phyloP scores from a whole-genome alignment of 2,113 vertebrate species.

The Solea solea region DNA sequence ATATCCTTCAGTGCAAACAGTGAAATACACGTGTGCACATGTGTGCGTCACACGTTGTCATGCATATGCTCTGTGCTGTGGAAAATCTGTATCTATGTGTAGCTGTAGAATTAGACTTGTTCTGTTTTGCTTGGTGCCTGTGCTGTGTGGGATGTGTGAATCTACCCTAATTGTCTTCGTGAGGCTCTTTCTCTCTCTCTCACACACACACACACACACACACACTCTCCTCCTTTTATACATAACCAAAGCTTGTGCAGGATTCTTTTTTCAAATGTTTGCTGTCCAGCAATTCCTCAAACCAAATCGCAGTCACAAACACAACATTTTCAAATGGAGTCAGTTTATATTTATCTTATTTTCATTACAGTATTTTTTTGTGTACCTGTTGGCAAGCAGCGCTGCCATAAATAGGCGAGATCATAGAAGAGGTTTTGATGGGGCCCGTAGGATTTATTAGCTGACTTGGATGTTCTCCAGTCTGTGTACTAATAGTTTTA shows the following conservation, averaged over 20 bases:
- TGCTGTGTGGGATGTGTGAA: slow-evolving; percentile 68
- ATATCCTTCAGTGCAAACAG: slow-evolving; percentile 24
- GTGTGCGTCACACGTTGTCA: slow-evolving; percentile 12
- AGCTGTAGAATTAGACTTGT: slow-evolving; percentile 65
- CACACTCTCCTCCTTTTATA: slow-evolving; percentile 8
- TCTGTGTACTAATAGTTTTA: slow-evolving; percentile 34
- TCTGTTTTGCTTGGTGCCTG: slow-evolving; percentile 44
- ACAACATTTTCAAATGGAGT: slow-evolving; percentile 30
- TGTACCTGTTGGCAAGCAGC: background rate
- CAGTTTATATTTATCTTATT: slow-evolving; percentile 22
- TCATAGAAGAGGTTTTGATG: slow-evolving; percentile 33
- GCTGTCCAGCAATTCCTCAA: slow-evolving; percentile 19
- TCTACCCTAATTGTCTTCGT: slow-evolving; percentile 65
- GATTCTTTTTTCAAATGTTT: slow-evolving; percentile 18
- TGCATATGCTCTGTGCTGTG: background rate
- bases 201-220: no score
- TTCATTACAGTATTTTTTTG: slow-evolving; percentile 19
- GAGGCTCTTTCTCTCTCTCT: slow-evolving; percentile 34
- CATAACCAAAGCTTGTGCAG: slow-evolving; percentile 8
- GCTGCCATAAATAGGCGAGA: slow-evolving; percentile 40
- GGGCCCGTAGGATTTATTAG: slow-evolving; percentile 41
- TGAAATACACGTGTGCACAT: slow-evolving; percentile 13
- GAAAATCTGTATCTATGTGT: slow-evolving; percentile 28
- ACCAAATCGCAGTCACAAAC: slow-evolving; percentile 19
- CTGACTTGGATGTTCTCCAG: slow-evolving; percentile 39